Base-by-base conservation (phyloP, 2,113 vertebrate genomes). In the Mola mola region DNA sequence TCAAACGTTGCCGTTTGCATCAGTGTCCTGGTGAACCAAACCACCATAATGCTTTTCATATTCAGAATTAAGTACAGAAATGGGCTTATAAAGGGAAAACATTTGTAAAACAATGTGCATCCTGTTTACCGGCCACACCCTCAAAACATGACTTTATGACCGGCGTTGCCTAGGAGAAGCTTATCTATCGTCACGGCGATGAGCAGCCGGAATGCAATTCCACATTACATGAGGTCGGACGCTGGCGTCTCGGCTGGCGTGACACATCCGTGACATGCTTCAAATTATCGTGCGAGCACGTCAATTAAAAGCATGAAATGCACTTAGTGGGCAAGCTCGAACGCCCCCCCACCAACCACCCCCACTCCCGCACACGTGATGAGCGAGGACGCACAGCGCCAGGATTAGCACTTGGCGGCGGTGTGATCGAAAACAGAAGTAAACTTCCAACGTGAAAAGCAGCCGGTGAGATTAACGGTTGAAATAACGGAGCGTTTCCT, bases 221-320 rank as follows among this genome's bases (percentile, higher is more conserved):
- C 15, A 87, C 83, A 82, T 86, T 86, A 86, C 87, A 88, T 55
- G 80, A 85, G 89, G 84, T 90, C 83, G 43, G 78, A 88, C 84
- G 74, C 74, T 76, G 72, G 72, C 71, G 41, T 78, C 79, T 72
- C n/a, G 71, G 66, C 85, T 73, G 64, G 70, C 83, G 86, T 88
- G 84, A 89, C 87, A 86, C 78, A 86, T 76, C 78, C 75, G 58
- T 87, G 88, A 88, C 82, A 86, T 78, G 85, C 78, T 81, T 42
- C 41, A 62, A 87, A 91, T 89, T 89, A 89, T 83, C 88, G 88
- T 78, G 78, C 81, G 72, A 78, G 60, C 67, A 55, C 79, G 81
- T 86, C 86, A 88, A 91, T 91, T 90, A 90, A 87, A 86, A 81
- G 85, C 83, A 85, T 89, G 87, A 89, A 89, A 87, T 85, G 71